Evolutionary conservation across 2,797 vertebrate species (phyloP), one percentile per base, ranked within the genome.

Genomic region (Anisognathus igniventris): DNA sequence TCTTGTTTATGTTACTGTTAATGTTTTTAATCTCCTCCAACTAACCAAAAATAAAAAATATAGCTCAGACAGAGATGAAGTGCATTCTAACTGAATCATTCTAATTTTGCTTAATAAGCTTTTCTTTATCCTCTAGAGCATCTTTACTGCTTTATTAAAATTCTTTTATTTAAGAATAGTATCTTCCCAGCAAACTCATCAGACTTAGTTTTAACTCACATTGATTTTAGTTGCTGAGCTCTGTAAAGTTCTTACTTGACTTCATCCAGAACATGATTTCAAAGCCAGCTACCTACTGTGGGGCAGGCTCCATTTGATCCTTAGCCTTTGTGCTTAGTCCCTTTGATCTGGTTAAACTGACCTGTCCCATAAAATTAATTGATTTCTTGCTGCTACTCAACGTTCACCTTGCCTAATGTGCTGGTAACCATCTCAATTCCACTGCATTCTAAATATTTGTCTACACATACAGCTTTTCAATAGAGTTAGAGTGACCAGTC

Each of bases 281-380:
- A 62, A 80, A 85, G 39, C 42, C 82, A 72, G 21, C 39, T 86
- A 48, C 54, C 35, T 93, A 35, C 65, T 85, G 75, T 40, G 66
- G 21, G 23, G 17, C 10, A 62, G 58, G 64, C 48, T 76, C 44
- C 56, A 53, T 53, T 53, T 89, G 86, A 80, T 85, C 61, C 48
- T 45, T 19, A 82, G 65, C 53, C 23, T 86, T 77, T 88, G 68
- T 72, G 31, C 71, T 74, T 40, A 58, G 51, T 44, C 42, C 40
- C 30, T 94, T 75, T 75, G 72, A 92, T 51, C 68, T 57, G 51
- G 37, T 96, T 70, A 91, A 93, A 90, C 66, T 91, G 93, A 91
- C 73, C 72, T 21, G 23, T 61, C 61, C 74, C 40, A 30, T 57
- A 75, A 64, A 90, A 92, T 53, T 12, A 78, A 54, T 71, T 77